These are phyloP conservation scores for Pachliopta kotzebuea DNA, from an alignment of 2,888 invertebrate genomes.

Conservation along the genomic window DNA sequence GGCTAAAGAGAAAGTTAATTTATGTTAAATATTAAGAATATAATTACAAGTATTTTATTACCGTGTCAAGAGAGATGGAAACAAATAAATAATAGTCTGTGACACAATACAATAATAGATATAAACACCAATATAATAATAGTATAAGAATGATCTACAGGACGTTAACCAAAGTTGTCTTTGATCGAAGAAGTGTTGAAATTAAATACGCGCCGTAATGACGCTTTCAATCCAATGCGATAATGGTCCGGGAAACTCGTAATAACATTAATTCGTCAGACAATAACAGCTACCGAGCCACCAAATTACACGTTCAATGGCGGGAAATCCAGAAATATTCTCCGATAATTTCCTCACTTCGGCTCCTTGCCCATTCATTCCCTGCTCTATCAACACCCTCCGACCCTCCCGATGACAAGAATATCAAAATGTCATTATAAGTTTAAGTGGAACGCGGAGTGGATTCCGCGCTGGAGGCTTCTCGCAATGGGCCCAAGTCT, in stretches of 20 bases:
- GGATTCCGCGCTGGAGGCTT: constrained; percentile 55
- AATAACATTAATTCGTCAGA: constrained; percentile 64
- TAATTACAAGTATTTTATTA: no score
- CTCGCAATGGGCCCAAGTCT: constrained; percentile 52
- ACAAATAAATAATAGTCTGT: not conserved
- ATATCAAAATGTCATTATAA: constrained; percentile 79
- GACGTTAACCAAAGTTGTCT: not conserved
- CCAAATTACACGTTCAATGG: constrained; percentile 74
- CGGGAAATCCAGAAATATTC: constrained; percentile 72
- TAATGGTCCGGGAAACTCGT: constrained; percentile 45
- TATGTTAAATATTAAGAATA: no score
- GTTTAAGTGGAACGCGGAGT: constrained; percentile 60
- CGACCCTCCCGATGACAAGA: constrained; percentile 57
- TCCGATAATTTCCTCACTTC: constrained; percentile 45
- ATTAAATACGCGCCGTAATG: constrained; percentile 57
- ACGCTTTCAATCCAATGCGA: constrained; percentile 46
- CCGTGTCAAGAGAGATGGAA: not conserved
- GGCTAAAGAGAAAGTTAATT: no score
- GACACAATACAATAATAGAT: no score
- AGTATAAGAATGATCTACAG: not conserved
- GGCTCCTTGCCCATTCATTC: constrained; percentile 30
- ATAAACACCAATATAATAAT: not conserved
- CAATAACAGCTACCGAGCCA: constrained; percentile 63
- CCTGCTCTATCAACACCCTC: constrained; percentile 26
- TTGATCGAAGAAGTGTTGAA: constrained; percentile 39